Conservation (phyloP, 2,888 invertebrate genomes). For the Dryadula phaetusa region DNA sequence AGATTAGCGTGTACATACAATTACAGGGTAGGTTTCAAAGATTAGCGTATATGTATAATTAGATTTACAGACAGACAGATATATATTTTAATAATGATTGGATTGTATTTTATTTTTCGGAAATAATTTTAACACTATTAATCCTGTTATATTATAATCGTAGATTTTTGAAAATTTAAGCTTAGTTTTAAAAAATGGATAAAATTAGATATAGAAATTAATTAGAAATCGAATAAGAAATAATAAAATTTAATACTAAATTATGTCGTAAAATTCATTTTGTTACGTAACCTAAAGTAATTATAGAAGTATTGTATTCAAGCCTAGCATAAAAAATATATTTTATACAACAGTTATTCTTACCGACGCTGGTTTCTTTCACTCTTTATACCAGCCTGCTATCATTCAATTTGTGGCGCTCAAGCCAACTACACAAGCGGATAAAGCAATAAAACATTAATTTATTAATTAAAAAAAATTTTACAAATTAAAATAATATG, state of each 20-base stretch:
- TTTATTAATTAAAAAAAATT: not conserved
- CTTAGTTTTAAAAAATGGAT: not conserved
- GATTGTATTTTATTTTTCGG: too few species aligned
- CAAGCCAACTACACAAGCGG: constrained; percentile 20
- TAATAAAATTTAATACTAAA: constrained; percentile 84
- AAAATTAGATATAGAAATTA: not conserved
- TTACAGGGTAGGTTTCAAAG: too few species aligned
- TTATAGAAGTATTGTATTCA: constrained; percentile 12
- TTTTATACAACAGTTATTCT: constrained; percentile 9
- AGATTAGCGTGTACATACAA: too few species aligned
- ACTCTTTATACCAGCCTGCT: constrained; percentile 1
- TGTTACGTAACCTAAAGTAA: not conserved
- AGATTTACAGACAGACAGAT: too few species aligned
- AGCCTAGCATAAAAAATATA: constrained; percentile 23
- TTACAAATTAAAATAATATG: not conserved
- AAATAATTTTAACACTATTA: too few species aligned
- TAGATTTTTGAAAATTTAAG: too few species aligned
- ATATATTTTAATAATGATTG: too few species aligned
- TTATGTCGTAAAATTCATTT: constrained; percentile 3
- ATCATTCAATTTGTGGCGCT: constrained; percentile 31
- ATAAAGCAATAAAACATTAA: not conserved
- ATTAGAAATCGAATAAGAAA: not conserved
- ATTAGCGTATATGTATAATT: too few species aligned
- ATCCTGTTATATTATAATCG: too few species aligned
- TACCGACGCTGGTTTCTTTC: constrained; percentile 24